Conservation (phyloP, 1,140 invertebrate genomes). For the Drosophila persimilis region DNA sequence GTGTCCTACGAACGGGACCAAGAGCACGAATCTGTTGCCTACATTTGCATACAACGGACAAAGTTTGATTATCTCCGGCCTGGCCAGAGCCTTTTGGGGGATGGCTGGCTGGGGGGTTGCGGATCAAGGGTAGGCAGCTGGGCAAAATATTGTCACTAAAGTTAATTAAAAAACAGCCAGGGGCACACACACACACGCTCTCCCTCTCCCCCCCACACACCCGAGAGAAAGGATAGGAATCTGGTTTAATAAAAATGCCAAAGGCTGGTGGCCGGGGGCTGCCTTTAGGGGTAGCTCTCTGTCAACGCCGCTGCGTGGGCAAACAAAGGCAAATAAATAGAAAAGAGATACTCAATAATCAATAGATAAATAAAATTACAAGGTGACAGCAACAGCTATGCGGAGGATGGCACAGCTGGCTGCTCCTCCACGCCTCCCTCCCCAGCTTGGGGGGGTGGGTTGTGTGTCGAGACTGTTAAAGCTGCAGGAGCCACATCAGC, state of each 20-base stretch:
- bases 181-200: constrained; percentile 40
- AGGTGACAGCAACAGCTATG: constrained; percentile 64
- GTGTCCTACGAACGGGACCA: constrained; percentile 19
- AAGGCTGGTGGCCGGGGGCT: constrained; percentile 6
- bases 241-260: constrained; percentile 74
- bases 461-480: constrained; percentile 42
- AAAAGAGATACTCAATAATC: constrained; percentile 82
- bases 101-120: not conserved
- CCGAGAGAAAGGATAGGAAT: constrained; percentile 35
- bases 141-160: constrained; percentile 80
- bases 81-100: not conserved
- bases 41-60: constrained; percentile 67
- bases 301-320: constrained; percentile 69
- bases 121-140: constrained; percentile 49
- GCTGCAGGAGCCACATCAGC: constrained; percentile 57
- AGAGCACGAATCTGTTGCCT: constrained; percentile 39
- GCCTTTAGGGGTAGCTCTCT: constrained; percentile 38
- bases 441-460: not conserved
- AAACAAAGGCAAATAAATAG: constrained; percentile 82
- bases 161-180: constrained; percentile 81
- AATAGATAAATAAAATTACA: constrained; percentile 82
- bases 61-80: constrained; percentile 68
- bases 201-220: constrained; percentile 19
- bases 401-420: constrained; percentile 57
- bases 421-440: not conserved